Evolutionary conservation across 2,888 invertebrate genomes (phyloP).

Genomic region (Panopea generosa): DNA sequence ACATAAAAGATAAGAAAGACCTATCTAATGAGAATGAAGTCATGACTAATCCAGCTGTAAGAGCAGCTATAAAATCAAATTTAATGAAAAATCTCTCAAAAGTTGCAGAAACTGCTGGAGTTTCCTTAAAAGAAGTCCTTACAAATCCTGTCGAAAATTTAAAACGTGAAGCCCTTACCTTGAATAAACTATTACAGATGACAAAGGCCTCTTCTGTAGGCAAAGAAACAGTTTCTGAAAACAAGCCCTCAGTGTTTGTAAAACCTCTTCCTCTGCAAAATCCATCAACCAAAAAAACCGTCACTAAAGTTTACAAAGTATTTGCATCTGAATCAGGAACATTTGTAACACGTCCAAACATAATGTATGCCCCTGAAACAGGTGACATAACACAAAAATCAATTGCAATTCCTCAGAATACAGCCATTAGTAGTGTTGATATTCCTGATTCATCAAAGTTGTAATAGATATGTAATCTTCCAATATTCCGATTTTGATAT

Average conservation of each 20-base stretch:
- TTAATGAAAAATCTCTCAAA: neutral
- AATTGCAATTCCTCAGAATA: too few species aligned
- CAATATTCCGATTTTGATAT: too few species aligned
- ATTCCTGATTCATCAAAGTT: too few species aligned
- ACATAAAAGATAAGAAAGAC: too few species aligned
- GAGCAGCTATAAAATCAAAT: neutral
- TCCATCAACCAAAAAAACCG: neutral
- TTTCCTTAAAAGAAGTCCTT: conserved; percentile 14
- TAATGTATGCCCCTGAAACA: too few species aligned
- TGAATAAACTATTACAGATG: conserved; percentile 3
- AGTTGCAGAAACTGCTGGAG: neutral
- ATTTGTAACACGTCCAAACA: too few species aligned
- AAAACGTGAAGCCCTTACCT: conserved; percentile 16
- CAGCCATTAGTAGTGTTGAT: too few species aligned
- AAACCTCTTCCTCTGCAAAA: too few species aligned
- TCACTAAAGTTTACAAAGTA: conserved; percentile 10
- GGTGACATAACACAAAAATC: too few species aligned
- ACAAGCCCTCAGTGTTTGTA: too few species aligned
- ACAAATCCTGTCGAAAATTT: conserved; percentile 27
- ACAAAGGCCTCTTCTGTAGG: neutral
- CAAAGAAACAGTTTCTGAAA: neutral
- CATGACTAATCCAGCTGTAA: neutral
- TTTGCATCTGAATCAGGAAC: conserved; percentile 1
- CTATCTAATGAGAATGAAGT: too few species aligned
- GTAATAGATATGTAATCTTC: too few species aligned